These are phyloP conservation scores for Eremophila alpestris DNA, from an alignment of 2,797 vertebrate species.

Conservation along the genomic window DNA sequence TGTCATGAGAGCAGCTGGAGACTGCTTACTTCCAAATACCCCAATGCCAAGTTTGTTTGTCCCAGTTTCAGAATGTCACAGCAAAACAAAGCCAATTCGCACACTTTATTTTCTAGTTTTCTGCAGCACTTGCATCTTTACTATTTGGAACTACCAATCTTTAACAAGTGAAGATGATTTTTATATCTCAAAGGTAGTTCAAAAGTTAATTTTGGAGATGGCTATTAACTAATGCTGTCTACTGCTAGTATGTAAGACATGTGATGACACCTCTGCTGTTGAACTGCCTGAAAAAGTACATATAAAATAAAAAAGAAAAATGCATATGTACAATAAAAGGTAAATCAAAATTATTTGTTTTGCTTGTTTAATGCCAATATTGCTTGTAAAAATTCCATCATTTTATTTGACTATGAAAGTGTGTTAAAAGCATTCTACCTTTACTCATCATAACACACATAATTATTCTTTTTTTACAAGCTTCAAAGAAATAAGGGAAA, in stretches of 20 bases:
- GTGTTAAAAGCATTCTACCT: background rate
- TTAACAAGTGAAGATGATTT: background rate
- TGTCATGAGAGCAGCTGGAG: constrained; percentile 25
- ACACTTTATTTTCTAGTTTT: background rate
- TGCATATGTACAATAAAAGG: background rate
- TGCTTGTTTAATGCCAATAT: background rate
- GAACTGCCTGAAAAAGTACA: background rate
- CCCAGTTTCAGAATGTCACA: constrained; percentile 42
- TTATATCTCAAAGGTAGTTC: background rate
- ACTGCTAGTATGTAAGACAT: background rate
- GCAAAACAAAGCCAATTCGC: background rate
- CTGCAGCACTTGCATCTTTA: background rate
- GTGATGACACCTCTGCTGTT: background rate
- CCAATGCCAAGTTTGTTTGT: constrained; percentile 31
- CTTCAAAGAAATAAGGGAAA: background rate
- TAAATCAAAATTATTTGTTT: background rate
- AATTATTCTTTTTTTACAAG: background rate
- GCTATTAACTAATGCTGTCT: background rate
- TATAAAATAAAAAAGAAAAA: background rate
- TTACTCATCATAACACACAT: background rate
- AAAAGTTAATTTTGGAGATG: background rate
- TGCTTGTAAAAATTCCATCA: background rate
- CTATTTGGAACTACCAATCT: background rate
- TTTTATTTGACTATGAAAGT: background rate
- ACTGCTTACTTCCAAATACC: constrained; percentile 18